Evolutionary conservation across 2,888 invertebrate genomes (phyloP).

Genomic region (Drosophila eohydei): DNA sequence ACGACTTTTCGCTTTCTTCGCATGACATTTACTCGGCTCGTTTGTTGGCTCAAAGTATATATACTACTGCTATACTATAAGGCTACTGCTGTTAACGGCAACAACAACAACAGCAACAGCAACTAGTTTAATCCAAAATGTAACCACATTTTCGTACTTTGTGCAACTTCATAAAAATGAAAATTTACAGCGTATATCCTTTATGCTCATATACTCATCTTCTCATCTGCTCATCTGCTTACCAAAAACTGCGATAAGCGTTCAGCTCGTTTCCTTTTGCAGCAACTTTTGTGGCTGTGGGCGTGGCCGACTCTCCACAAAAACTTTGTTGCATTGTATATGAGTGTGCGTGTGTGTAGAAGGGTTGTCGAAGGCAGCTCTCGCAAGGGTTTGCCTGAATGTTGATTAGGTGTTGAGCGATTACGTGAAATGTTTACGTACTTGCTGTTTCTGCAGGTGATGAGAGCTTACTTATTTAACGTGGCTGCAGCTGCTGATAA

Average conservation of each 20-base stretch:
- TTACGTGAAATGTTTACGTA: conserved; percentile 76
- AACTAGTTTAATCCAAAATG: conserved; percentile 73
- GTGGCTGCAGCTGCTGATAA: conserved; percentile 8
- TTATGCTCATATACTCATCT: conserved; percentile 71
- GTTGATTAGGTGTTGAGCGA: conserved; percentile 74
- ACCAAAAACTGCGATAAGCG: conserved; percentile 62
- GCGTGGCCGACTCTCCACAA: conserved; percentile 25
- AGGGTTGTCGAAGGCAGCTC: conserved; percentile 17
- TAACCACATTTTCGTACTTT: conserved; percentile 79
- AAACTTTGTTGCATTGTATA: conserved; percentile 70
- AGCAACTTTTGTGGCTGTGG: conserved; percentile 71
- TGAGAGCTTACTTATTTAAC: conserved; percentile 16
- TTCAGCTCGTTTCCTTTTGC: conserved; percentile 58
- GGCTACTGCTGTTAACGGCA: conserved; percentile 12
- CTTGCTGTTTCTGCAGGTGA: conserved; percentile 37
- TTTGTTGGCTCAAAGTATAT: conserved; percentile 30
- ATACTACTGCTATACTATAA: conserved; percentile 8
- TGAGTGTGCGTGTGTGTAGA: background rate
- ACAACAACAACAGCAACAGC: background rate
- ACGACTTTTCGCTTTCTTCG: conserved; percentile 42
- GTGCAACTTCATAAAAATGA: conserved; percentile 80
- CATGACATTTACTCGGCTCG: conserved; percentile 38
- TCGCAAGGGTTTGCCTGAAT: conserved; percentile 59
- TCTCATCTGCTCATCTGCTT: conserved; percentile 40
- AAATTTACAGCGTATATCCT: conserved; percentile 80